Evolutionary conservation across 2,113 vertebrate species (phyloP).

Genomic region (Pao palembangensis): DNA sequence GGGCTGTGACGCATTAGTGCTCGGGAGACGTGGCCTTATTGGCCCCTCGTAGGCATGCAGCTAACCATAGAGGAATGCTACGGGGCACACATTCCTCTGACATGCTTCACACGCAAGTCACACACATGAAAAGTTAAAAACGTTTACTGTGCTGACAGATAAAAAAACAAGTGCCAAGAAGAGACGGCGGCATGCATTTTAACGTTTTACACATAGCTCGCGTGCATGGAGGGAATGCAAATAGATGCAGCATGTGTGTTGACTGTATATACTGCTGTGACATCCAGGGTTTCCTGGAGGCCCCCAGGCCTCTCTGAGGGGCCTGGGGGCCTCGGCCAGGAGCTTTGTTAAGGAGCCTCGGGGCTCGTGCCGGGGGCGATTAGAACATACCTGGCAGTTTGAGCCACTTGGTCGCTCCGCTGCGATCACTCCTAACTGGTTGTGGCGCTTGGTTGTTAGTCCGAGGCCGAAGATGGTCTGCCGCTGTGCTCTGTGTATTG

Average conservation of each 20-base stretch:
- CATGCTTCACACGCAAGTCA: slow-evolving; percentile 49
- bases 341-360: slow-evolving; percentile 65
- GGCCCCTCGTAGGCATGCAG: slow-evolving; percentile 57
- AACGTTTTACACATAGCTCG: slow-evolving; percentile 10
- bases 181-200: slow-evolving; percentile 2
- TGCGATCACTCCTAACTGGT: slow-evolving; percentile 69
- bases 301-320: slow-evolving; percentile 44
- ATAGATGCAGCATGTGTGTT: slow-evolving; percentile 31
- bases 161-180: slow-evolving; percentile 28
- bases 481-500: slow-evolving; percentile 69
- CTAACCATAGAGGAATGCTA: slow-evolving; percentile 61
- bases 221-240: slow-evolving; percentile 41
- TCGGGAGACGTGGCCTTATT: slow-evolving; percentile 60
- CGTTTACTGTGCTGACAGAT: slow-evolving; percentile 26
- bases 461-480: slow-evolving; percentile 61
- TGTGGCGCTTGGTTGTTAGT: slow-evolving; percentile 72
- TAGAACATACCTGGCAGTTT: slow-evolving; percentile 73
- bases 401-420: slow-evolving; percentile 66
- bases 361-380: slow-evolving; percentile 57
- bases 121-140: slow-evolving; percentile 26
- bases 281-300: slow-evolving; percentile 44
- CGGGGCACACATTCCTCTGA: slow-evolving; percentile 56
- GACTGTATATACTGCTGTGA: slow-evolving; percentile 32
- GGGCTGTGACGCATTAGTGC: slow-evolving; percentile 64
- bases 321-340: slow-evolving; percentile 46